Base-by-base conservation (phyloP, 2,888 invertebrate genomes). In the Meta bourneti region DNA sequence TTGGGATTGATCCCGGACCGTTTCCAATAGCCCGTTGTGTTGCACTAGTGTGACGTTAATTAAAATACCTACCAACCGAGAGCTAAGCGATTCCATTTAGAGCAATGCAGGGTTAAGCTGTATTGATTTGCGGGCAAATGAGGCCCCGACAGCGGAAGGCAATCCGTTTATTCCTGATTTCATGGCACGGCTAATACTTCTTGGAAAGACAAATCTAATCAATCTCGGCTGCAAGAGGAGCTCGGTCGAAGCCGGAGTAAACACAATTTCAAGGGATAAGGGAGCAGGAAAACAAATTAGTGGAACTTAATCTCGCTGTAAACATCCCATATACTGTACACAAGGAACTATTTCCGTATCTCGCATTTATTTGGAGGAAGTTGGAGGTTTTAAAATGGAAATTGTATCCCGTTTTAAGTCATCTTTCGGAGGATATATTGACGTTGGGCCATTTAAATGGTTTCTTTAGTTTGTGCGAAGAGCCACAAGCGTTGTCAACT, bases 261-360 rank as follows among this genome's bases (percentile, higher is more conserved):
- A 75, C 34, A 48, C 78, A 52, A 52, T 78, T 51, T 19, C 34
- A 8, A 7, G 49, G 78, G 52, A 78, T 78, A 6, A n/a, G n/a
- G 19, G n/a, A n/a, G 19, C 19, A 4, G 19, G 19, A 51, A 78
- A 78, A 78, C 78, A 52, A 78, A 52, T 78, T 78, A n/a, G 78
- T 11, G 7, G n/a, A n/a, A 8, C 19, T 78, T 78, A 78, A 78
- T 78, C 78, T 19, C 52, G n/a, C 51, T n/a, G 52, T 16, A 61
- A 61, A 61, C 61, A 61, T 16, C 61, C 61, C 9, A 5, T 61
- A 9, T 11, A 61, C 61, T 8, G 61, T 61, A 9, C 61, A 61
- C 61, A 61, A 61, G 61, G 11, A 61, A 8, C 61, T 61, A 16
- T 61, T 61, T 9, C 16, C 61, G 34, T 34, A 61, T 9, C 16